Conservation (phyloP, 2,888 invertebrate genomes). For the Pardosa pseudoannulata region DNA sequence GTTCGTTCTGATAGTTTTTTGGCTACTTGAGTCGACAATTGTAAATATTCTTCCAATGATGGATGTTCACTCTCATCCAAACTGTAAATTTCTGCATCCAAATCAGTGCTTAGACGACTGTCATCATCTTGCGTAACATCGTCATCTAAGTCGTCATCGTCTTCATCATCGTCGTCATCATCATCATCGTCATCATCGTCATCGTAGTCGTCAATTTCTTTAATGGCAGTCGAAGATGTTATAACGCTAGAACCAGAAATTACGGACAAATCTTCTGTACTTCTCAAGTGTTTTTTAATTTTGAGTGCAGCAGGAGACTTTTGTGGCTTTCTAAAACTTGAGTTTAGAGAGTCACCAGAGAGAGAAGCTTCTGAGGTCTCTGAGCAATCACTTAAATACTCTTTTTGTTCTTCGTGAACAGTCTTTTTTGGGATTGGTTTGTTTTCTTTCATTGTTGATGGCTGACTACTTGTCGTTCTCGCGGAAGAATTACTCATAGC, state of each 20-base stretch:
- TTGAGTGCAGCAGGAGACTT: constrained; percentile 31
- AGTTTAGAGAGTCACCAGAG: constrained; percentile 64
- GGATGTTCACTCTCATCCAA: constrained; percentile 69
- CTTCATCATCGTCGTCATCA: constrained; percentile 26
- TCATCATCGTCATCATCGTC: constrained; percentile 56
- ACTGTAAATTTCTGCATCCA: constrained; percentile 53
- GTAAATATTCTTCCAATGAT: constrained; percentile 69
- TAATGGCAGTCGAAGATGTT: constrained; percentile 60
- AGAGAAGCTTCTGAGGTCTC: constrained; percentile 56
- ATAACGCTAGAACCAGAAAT: constrained; percentile 60
- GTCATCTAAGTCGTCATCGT: constrained; percentile 56
- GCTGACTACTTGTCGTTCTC: constrained; percentile 48
- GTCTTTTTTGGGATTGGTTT: background rate
- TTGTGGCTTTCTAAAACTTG: constrained; percentile 53
- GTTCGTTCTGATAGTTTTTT: constrained; percentile 70
- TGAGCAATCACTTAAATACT: constrained; percentile 47
- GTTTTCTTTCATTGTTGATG: constrained; percentile 60
- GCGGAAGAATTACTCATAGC: constrained; percentile 50
- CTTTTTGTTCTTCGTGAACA: background rate
- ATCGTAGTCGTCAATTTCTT: constrained; percentile 57
- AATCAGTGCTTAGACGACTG: constrained; percentile 59
- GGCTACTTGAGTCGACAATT: constrained; percentile 65
- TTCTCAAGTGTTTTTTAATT: constrained; percentile 21
- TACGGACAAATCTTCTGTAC: constrained; percentile 46
- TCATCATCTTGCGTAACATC: constrained; percentile 50